Base-by-base conservation (phyloP, 2,113 vertebrate genomes). In the Aythya baeri region DNA sequence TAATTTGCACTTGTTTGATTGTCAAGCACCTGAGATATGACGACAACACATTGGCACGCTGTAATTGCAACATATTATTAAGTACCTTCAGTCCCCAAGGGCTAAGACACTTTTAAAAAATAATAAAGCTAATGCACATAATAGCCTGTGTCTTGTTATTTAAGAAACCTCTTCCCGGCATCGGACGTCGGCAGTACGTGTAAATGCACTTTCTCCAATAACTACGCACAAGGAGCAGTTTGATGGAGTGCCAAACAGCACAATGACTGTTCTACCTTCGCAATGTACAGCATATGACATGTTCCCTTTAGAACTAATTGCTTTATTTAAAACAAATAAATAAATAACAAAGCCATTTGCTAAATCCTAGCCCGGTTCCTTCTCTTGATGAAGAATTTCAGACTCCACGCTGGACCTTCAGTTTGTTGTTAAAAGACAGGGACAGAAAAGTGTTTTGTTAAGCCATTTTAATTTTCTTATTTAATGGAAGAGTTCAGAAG, bases 391-490 rank as follows among this genome's bases (percentile, higher is more conserved):
- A 97, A 89, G 93, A 97, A 96, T 97, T 98, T 95, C 95, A 97
- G 96, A 86, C 94, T 97, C 93, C 83, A 86, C 78, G 88, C 92
- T 0, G 5, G 82, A 83, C 96, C 96, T 97, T 98, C 97, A 96
- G 96, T 98, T 97, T 97, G 95, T 94, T 92, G 92, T 79, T 95
- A 95, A 95, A 84, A 95, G 88, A 94, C 80, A 92, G 83, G 91
- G 79, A 96, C 92, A 92, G 89, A 95, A 44, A 89, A 91, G 75
- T 86, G 91, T 95, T 98, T 97, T 97, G 96, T 94, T 96, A 97
- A 97, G 93, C 91, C 83, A 94, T 97, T 98, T 97, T 96, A 96
- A 97, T 98, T 97, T 97, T 97, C 91, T 89, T 96, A 96, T 94
- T 96, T 97, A 97, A 98, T 97, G 86, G 95, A 96, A 95, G 74